Conservation (phyloP, 2,888 invertebrate genomes). For the Cotesia congregata region DNA sequence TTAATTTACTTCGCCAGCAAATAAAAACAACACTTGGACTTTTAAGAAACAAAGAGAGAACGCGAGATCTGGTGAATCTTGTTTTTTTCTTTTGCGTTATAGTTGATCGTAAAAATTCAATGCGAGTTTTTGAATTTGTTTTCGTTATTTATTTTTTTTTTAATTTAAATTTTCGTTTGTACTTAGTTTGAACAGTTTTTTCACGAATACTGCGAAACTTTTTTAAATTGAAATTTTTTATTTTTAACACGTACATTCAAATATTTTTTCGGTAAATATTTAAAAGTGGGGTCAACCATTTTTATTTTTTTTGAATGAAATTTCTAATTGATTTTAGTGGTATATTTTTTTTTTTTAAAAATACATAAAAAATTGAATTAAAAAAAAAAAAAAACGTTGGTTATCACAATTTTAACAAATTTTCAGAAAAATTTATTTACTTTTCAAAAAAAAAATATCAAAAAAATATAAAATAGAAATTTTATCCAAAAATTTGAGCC, state of each 20-base stretch:
- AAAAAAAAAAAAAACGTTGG: no score
- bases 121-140: constrained; percentile 2
- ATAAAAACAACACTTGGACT: background rate
- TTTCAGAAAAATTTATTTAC: no score
- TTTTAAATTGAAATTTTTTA: background rate
- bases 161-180: background rate
- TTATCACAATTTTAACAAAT: no score
- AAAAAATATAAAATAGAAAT: no score
- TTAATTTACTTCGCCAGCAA: constrained; percentile 49
- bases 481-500: no score
- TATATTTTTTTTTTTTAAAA: no score
- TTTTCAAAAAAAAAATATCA: no score
- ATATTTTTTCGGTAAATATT: no score
- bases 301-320: no score
- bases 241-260: background rate
- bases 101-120: constrained; percentile 26
- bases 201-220: constrained; percentile 12
- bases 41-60: background rate
- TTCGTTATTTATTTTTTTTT: background rate
- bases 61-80: constrained; percentile 26
- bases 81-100: constrained; percentile 10
- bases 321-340: no score
- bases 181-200: background rate
- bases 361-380: no score
- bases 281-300: no score